phyloP scores from a whole-genome alignment of 1,140 invertebrate genomes.

The Drosophila orena region DNA sequence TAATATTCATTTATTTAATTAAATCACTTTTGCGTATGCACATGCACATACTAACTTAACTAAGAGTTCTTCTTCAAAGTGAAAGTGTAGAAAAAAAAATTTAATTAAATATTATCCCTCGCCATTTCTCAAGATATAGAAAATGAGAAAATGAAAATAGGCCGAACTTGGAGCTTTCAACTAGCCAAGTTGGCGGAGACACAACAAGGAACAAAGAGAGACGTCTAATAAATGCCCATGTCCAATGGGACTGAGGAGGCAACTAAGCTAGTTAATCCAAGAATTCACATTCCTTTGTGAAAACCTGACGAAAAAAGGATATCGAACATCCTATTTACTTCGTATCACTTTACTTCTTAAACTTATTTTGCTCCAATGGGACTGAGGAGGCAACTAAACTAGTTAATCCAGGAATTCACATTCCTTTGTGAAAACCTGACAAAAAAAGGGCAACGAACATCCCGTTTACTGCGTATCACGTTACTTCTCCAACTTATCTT shows the following conservation, averaged over 20 bases:
- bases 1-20: conserved; percentile 18
- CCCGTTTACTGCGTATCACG: conserved; percentile 1
- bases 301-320: not conserved
- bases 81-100: not conserved
- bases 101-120: not conserved
- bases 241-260: not conserved
- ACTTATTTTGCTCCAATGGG: not conserved
- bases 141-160: not conserved
- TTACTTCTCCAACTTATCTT: not conserved
- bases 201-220: not conserved
- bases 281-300: not conserved
- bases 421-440: not conserved
- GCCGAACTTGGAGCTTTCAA: not conserved
- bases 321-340: conserved; percentile 5
- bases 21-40: conserved; percentile 27
- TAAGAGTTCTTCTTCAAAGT: not conserved
- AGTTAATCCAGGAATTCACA: conserved; percentile 1
- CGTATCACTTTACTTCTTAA: not conserved
- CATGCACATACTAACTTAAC: conserved; percentile 15
- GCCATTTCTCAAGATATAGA: not conserved
- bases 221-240: conserved; percentile 13
- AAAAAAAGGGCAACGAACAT: not conserved
- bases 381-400: not conserved
- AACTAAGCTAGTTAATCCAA: conserved; percentile 1
- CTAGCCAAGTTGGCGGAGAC: too few species aligned